Evolutionary conservation across 2,888 invertebrate genomes (phyloP), one percentile per base, ranked within the genome.

Genomic region (Apodemia duryi): DNA sequence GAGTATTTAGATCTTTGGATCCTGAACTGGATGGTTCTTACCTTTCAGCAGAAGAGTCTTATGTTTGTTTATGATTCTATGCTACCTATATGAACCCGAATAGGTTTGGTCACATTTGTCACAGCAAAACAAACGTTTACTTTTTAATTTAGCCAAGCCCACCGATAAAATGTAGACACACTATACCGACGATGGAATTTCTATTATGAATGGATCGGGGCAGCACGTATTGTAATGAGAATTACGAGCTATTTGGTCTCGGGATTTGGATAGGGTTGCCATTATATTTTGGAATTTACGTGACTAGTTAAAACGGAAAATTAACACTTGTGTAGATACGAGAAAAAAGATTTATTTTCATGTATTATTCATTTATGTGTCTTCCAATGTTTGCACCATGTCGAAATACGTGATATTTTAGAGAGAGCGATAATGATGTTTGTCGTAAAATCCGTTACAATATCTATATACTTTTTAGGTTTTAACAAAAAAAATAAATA

Each of bases 321-420:
- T 35, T 35, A 35, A 32, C 32, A 32, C 4, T 32, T 32, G 35
- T 35, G 1, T 35, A 35, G 35, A 35, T 35, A 5, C 35, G 35
- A 35, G 35, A 35, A 35, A 4, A 35, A 83, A 86, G 88, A 89
- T 89, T 87, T 88, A 88, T 86, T 85, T 86, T 86, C 86, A 88
- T 89, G 88, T 82, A 85, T 91, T 88, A 90, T 89, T 89, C 88
- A 89, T 88, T 81, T 80, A 81, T 77, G 80, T 84, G 83, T 86
- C 86, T 81, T 85, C 81, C 78, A 84, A 84, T 80, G 79, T 84
- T 88, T 87, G 86, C 86, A 88, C 54, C 54, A 57, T 87, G 87
- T 85, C 78, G 79, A 68, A 68, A 67, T 64, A 80, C 80, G 80
- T 81, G 80, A 83, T 84, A 85, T 87, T 86, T 86, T 78, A 81